These are phyloP conservation scores for Leptogaster cylindrica DNA, from an alignment of 2,888 invertebrate genomes.

Conservation along the genomic window DNA sequence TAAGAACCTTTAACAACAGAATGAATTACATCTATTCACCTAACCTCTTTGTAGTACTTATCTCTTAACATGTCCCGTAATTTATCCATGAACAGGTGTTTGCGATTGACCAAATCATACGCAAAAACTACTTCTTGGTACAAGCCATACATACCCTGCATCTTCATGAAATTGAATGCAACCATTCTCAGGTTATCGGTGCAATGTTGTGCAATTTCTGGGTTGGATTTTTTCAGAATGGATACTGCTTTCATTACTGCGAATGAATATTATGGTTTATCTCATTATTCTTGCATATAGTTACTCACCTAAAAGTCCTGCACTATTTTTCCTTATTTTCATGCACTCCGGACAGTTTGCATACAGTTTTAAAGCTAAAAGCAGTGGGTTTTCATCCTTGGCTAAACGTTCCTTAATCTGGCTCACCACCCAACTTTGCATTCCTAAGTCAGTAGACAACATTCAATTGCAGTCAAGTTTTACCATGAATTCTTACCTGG, in stretches of 20 bases:
- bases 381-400: slow-evolving; percentile 56
- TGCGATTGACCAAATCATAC: slow-evolving; percentile 69
- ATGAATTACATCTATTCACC: slow-evolving; percentile 25
- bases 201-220: slow-evolving; percentile 62
- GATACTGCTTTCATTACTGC: slow-evolving; percentile 68
- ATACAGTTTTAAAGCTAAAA: slow-evolving; percentile 58
- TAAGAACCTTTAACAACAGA: slow-evolving; percentile 11
- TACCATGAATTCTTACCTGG: too few species aligned
- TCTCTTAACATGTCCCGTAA: slow-evolving; percentile 66
- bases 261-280: slow-evolving; percentile 33
- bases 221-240: slow-evolving; percentile 63
- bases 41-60: slow-evolving; percentile 72
- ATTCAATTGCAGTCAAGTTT: too few species aligned
- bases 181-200: slow-evolving; percentile 69
- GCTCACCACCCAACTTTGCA: too few species aligned
- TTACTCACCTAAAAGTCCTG: slow-evolving; percentile 54
- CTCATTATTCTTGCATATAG: background rate
- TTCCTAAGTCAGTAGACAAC: too few species aligned
- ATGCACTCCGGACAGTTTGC: slow-evolving; percentile 59
- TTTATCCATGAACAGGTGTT: slow-evolving; percentile 68
- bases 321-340: slow-evolving; percentile 59
- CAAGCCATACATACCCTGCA: slow-evolving; percentile 70
- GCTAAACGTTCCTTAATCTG: too few species aligned
- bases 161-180: slow-evolving; percentile 74
- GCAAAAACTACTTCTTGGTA: slow-evolving; percentile 69